phyloP scores from a whole-genome alignment of 2,888 invertebrate genomes.

The Hyposoter dolosus region DNA sequence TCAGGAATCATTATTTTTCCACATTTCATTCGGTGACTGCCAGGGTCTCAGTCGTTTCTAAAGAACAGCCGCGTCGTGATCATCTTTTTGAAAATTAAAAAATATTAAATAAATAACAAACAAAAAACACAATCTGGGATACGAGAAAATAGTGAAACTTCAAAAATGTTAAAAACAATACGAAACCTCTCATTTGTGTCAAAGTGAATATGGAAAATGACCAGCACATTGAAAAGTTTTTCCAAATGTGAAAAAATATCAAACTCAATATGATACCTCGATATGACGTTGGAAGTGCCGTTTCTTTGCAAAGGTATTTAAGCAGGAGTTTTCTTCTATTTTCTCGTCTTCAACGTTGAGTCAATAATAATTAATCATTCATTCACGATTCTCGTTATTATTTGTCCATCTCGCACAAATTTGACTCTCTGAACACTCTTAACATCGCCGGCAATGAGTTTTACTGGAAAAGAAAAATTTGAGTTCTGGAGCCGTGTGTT shows the following conservation, averaged over 20 bases:
- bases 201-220: slow-evolving; percentile 11
- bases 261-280: slow-evolving; percentile 79
- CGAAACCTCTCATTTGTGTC: not conserved
- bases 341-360: not conserved
- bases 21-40: slow-evolving; percentile 53
- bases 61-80: slow-evolving; percentile 6
- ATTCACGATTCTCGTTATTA: not conserved
- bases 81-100: not conserved
- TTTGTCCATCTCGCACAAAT: not conserved
- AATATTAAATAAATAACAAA: not conserved
- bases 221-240: not conserved
- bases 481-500: too few species aligned
- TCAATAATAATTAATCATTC: not conserved
- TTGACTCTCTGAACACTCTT: not conserved
- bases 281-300: slow-evolving; percentile 80
- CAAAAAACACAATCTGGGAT: not conserved
- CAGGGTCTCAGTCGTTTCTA: slow-evolving; percentile 4
- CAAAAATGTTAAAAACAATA: not conserved
- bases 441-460: not conserved
- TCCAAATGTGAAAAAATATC: not conserved
- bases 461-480: not conserved
- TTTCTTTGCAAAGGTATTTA: slow-evolving; percentile 79
- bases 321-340: not conserved
- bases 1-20: slow-evolving; percentile 68
- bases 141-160: not conserved